Evolutionary conservation across 2,797 vertebrate genomes (phyloP).

Genomic region (Remorina albescens): DNA sequence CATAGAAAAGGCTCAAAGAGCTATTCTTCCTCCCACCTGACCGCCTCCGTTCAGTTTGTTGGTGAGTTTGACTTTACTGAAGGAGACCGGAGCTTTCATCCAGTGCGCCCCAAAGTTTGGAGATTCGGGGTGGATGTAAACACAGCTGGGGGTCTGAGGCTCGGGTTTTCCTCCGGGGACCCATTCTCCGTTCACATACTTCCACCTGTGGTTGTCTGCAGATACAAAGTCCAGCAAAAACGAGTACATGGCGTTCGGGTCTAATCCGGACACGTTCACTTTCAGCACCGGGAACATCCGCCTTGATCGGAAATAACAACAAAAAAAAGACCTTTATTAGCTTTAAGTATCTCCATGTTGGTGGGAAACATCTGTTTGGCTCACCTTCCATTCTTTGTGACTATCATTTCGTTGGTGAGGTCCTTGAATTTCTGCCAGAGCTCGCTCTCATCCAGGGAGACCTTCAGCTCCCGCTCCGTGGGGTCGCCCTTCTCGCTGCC

Average conservation of each 20-base stretch:
- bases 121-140: slow-evolving; percentile 89
- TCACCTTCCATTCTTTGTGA: slow-evolving; percentile 78
- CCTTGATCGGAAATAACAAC: slow-evolving; percentile 35
- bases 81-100: slow-evolving; percentile 88
- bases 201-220: slow-evolving; percentile 89
- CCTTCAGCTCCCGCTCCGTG: slow-evolving; percentile 87
- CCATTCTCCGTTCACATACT: slow-evolving; percentile 90
- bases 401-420: slow-evolving; percentile 89
- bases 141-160: slow-evolving; percentile 88
- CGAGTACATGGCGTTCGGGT: slow-evolving; percentile 89
- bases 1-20: too few relatives aligned
- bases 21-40: slow-evolving; percentile 82
- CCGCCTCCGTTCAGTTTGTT: slow-evolving; percentile 89
- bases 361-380: neutral
- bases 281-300: slow-evolving; percentile 88
- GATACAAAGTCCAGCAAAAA: slow-evolving; percentile 88
- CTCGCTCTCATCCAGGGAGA: slow-evolving; percentile 85
- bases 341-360: too few relatives aligned
- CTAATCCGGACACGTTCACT: slow-evolving; percentile 83
- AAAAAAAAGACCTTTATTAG: neutral
- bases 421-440: slow-evolving; percentile 89
- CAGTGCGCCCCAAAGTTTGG: slow-evolving; percentile 89
- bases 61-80: slow-evolving; percentile 90
- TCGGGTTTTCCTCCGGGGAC: slow-evolving; percentile 88
- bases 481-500: slow-evolving; percentile 88